Evolutionary conservation across 2,797 vertebrate genomes (phyloP).

Genomic region (Carcharodon carcharias): DNA sequence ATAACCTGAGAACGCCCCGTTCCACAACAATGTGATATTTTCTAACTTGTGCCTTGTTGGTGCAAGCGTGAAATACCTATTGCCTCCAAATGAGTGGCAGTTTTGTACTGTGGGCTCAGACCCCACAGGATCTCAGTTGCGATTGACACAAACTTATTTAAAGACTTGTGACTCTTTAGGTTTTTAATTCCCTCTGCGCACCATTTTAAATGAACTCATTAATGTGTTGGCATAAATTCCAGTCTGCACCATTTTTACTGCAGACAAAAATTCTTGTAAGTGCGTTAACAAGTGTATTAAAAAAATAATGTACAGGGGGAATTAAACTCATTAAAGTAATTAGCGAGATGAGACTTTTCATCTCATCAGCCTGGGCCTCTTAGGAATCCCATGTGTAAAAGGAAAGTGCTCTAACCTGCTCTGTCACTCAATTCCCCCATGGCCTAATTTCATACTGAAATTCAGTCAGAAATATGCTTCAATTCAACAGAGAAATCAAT

Average conservation of each 20-base stretch:
- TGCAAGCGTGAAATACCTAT: background rate
- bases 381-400: background rate
- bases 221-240: background rate
- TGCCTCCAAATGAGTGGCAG: background rate
- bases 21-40: background rate
- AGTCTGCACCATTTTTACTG: background rate
- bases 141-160: background rate
- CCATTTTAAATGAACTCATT: slow-evolving; percentile 5
- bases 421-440: background rate
- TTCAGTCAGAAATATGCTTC: slow-evolving; percentile 16
- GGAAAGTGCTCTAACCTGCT: background rate
- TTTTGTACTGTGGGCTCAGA: background rate
- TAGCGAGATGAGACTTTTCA: background rate
- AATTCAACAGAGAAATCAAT: background rate
- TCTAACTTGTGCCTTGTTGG: background rate
- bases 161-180: background rate
- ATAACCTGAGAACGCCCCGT: background rate
- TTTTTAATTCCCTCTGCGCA: background rate
- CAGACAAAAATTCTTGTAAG: background rate
- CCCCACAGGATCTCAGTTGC: background rate
- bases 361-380: background rate
- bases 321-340: slow-evolving; percentile 15
- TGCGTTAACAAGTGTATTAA: slow-evolving; percentile 6
- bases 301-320: slow-evolving; percentile 23
- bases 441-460: slow-evolving; percentile 8